Conservation (phyloP, 1,140 invertebrate species). For the Elymnias hypermnestra region DNA sequence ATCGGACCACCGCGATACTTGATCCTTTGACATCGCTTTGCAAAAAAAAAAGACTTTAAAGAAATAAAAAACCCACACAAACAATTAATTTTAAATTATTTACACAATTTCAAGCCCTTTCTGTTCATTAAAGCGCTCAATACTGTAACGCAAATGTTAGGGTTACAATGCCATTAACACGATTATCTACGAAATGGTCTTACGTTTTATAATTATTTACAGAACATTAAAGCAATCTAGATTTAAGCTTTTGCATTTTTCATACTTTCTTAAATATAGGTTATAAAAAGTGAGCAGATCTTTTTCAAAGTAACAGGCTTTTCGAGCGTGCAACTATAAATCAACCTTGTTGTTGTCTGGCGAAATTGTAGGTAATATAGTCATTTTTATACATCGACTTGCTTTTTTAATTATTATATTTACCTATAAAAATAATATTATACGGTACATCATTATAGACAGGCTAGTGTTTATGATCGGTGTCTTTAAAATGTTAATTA, state of each 20-base stretch:
- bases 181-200: slow-evolving; percentile 18
- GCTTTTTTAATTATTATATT: no score
- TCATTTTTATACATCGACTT: no score
- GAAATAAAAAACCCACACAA: slow-evolving; percentile 2
- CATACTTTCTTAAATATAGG: slow-evolving; percentile 6
- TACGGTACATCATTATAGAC: no score
- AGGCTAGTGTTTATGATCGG: no score
- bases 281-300: not conserved
- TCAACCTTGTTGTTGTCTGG: not conserved
- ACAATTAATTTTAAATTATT: no score
- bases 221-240: slow-evolving; percentile 15
- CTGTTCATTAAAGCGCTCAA: slow-evolving; percentile 15
- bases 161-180: slow-evolving; percentile 16
- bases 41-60: slow-evolving; percentile 14
- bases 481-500: no score
- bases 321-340: not conserved
- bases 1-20: slow-evolving; percentile 40
- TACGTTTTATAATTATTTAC: slow-evolving; percentile 20
- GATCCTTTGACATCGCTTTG: slow-evolving; percentile 31
- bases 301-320: not conserved
- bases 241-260: slow-evolving; percentile 17
- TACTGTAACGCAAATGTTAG: slow-evolving; percentile 14
- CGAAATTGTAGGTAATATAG: not conserved
- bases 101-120: slow-evolving; percentile 9
- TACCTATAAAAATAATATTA: no score